Evolutionary conservation across 2,888 invertebrate species (phyloP), one percentile per base, ranked within the genome.

Genomic region (Lomographa bimaculata): DNA sequence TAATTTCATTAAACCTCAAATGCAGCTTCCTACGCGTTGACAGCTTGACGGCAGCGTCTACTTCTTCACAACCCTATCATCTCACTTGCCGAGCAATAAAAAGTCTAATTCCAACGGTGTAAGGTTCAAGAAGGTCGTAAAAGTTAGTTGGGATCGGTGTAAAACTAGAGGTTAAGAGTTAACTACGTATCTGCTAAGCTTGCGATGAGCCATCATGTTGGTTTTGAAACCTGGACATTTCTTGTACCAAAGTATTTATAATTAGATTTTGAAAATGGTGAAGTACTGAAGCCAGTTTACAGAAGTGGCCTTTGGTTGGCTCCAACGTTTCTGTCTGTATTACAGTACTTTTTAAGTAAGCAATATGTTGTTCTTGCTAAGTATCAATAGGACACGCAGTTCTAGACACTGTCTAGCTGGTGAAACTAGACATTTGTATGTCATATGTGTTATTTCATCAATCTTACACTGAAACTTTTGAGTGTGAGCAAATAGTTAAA

Each of bases 81-180:
- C 3, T 4, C 3, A 17, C 7, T 33, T 2, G 10, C 7, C 21
- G 26, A 29, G 7, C 8, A n/a, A 4, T 14, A 30, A 30, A 6
- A 11, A 26, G 2, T 10, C 7, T 30, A 35, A 1, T 1, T 1
- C 3, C 5, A 7, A 21, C 1, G 5, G 5, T 0, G 5, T 29
- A 30, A 12, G 9, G 19, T 20, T 17, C 14, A 21, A 10, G 8
- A 6, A 7, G 7, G 10, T 8, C 6, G 8, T 7, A 16, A 11
- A 20, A 7, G 5, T 29, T 39, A 24, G 6, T 16, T 38, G 23
- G 41, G 38, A n/a, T 26, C 24, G 6, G 17, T 23, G 8, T 21
- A 36, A 41, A 29, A 41, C 29, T 23, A 20, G 35, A 49, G 51
- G 52, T 52, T 52, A 52, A 44, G 46, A 41, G 52, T 52, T 52